Base-by-base conservation (phyloP, 2,888 invertebrate genomes). In the Lasioglossum figueresi region DNA sequence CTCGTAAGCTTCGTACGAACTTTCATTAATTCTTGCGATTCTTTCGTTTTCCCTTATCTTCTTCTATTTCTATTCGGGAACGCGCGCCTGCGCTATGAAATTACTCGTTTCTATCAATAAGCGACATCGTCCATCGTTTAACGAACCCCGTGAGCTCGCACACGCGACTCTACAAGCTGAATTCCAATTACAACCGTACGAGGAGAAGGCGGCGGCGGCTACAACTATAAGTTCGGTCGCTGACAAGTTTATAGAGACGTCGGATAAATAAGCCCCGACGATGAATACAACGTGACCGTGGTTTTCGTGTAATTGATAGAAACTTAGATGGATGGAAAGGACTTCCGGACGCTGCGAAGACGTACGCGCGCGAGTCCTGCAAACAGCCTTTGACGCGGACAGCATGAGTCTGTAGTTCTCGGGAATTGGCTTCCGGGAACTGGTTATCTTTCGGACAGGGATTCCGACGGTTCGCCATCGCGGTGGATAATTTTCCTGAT, bases 21-120 rank as follows among this genome's bases (percentile, higher is more conserved):
- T 90, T 89, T 86, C 81, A 80, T 88, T 89, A 90, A 90, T 88
- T 88, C 81, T 68, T 75, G 76, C 68, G 68, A 34, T 68, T 77
- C 76, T 77, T 78, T 59, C 31, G 63, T n/a, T 14, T 1, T 56
- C 37, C 10, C 37, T 31, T 27, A 4, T 31, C 43, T 3, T 19
- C 78, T 12, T 40, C 37, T 14, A 34, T 34, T 23, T 52, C 34
- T 19, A 5, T 16, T 6, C 16, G 12, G 10, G 8, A 31, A 37
- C 70, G 16, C n/a, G n/a, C 14, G 12, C 27, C 27, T n/a, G 31
- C 31, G 43, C 59, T 43, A 74, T 31, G 75, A 86, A 85, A 86
- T 86, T 71, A 56, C 78, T 27, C 59, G 56, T 14, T 71, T 16
- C 74, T 23, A n/a, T 34, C 63, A 14, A 73, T 31, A 45, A 63